Conservation (phyloP, 2,888 invertebrate genomes). For the Parnassius mnemosyne region DNA sequence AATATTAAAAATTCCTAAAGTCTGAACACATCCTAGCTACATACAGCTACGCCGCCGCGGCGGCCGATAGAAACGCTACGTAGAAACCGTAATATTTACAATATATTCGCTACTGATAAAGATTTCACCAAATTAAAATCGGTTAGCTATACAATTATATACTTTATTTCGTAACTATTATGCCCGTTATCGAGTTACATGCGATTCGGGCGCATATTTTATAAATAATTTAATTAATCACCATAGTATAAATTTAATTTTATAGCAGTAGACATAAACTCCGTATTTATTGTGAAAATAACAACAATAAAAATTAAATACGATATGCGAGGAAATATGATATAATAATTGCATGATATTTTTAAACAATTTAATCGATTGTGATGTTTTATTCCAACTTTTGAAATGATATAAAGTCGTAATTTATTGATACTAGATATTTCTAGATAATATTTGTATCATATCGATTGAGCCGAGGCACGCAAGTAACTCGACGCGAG, state of each 20-base stretch:
- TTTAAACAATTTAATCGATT: no score
- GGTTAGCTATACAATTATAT: constrained; percentile 41
- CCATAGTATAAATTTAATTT: no score
- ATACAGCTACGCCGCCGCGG: constrained; percentile 57
- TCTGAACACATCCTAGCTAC: constrained; percentile 76
- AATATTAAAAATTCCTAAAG: constrained; percentile 14
- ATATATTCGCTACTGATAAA: constrained; percentile 57
- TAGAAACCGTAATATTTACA: constrained; percentile 64
- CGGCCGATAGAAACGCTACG: constrained; percentile 62
- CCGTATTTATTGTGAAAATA: neutral
- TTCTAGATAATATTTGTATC: no score
- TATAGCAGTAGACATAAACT: neutral
- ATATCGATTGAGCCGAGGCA: neutral
- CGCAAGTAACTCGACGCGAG: constrained; percentile 28
- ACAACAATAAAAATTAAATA: no score
- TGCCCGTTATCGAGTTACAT: constrained; percentile 29
- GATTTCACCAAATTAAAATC: constrained; percentile 46
- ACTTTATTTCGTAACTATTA: constrained; percentile 34
- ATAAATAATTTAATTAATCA: no score
- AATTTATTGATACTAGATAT: no score
- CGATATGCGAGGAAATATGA: constrained; percentile 1
- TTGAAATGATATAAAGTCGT: no score
- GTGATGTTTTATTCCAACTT: no score
- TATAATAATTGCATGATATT: no score
- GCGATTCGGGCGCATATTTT: constrained; percentile 3